Base-by-base conservation (phyloP, 2,888 invertebrate genomes). In the Venusia cambrica region DNA sequence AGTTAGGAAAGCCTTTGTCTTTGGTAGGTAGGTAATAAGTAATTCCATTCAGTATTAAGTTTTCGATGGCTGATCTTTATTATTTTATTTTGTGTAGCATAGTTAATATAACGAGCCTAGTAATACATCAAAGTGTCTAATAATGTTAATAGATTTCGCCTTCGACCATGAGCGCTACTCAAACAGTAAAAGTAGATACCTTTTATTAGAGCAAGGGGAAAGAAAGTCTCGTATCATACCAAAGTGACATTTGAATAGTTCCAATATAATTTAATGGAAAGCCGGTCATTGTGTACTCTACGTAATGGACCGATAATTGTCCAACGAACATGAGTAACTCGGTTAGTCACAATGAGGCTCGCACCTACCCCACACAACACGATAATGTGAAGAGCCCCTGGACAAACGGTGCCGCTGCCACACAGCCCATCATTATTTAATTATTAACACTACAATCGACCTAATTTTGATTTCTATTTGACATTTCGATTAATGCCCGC, bases 381-480 rank as follows among this genome's bases (percentile, higher is more conserved):
- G 52, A 57, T 21, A 21, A 21, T 16, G 32, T 51, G 40, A 47
- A 52, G 44, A 48, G 61, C 62, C 66, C 59, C 63, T 54, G 57
- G 60, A 64, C 73, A 71, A 70, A 71, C 67, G 68, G 64, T 56
- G 53, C 46, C 61, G 49, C 57, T 57, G 59, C 54, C 63, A 62
- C 52, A 57, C 53, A 68, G 60, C 61, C 69, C 60, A 49, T 70
- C 75, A 76, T 87, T 81, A 87, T 84, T 85, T 77, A 84, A 87
- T 85, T 84, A 87, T 85, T 85, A 81, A 87, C 83, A 80, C 69
- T 78, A 80, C 85, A 83, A 79, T 80, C 85, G 80, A 85, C 84
- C 85, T 77, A 85, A 85, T 85, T 87, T 83, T 85, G 83, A 85
- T 85, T 85, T 83, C 74, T 78, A 83, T 87, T 85, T 85, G 81